Conservation (phyloP, 1,140 invertebrate genomes). For the Sycophila sp. region DNA sequence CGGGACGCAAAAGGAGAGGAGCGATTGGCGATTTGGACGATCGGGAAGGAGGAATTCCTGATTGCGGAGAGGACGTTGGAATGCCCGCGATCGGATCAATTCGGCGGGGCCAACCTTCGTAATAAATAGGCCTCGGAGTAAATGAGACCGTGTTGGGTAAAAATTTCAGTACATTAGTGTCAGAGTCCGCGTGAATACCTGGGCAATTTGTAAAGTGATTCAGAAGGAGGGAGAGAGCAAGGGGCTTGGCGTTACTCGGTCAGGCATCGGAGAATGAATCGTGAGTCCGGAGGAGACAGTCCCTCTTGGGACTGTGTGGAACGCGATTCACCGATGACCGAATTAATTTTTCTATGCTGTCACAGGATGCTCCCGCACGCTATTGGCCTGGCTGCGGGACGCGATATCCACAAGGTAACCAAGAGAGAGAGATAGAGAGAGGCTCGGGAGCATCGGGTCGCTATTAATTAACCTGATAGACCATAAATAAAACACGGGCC, state of each 20-base stretch:
- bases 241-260: constrained; percentile 33
- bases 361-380: constrained; percentile 41
- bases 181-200: constrained; percentile 17
- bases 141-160: constrained; percentile 3
- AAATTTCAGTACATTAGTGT: constrained; percentile 25
- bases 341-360: constrained; percentile 54
- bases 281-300: constrained; percentile 25
- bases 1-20: too few species aligned
- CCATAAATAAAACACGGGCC: constrained; percentile 56
- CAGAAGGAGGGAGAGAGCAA: too few species aligned
- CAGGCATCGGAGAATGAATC: constrained; percentile 27
- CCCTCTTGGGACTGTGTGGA: constrained; percentile 36
- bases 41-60: too few species aligned
- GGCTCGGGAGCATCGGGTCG: constrained; percentile 41
- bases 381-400: background rate
- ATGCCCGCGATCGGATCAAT: background rate
- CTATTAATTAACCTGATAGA: constrained; percentile 65
- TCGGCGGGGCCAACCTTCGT: too few species aligned
- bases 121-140: constrained; percentile 1
- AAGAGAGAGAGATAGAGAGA: constrained; percentile 1
- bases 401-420: constrained; percentile 24
- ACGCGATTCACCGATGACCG: constrained; percentile 55
- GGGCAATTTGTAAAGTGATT: constrained; percentile 39
- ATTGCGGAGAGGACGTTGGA: too few species aligned
- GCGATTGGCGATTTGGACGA: too few species aligned